Conservation (phyloP, 1,140 invertebrate species). For the Homarus americanus region DNA sequence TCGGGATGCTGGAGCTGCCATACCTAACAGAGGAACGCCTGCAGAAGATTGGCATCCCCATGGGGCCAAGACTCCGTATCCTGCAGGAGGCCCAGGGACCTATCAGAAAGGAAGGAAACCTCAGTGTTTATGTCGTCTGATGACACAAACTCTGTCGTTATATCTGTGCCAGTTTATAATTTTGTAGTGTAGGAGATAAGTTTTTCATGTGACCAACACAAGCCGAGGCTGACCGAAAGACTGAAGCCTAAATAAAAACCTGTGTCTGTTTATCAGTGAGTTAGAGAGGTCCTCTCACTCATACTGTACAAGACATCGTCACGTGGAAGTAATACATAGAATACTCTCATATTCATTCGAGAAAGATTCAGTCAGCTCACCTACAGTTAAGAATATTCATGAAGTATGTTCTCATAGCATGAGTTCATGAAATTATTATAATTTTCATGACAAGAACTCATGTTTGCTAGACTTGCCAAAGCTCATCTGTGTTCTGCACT, state of each 20-base stretch:
- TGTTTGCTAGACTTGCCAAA: slow-evolving; percentile 11
- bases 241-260: not conserved
- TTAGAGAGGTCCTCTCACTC: not conserved
- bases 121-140: slow-evolving; percentile 80
- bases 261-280: not conserved
- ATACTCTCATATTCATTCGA: not conserved
- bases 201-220: not conserved
- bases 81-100: slow-evolving; percentile 89
- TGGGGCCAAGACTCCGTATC: slow-evolving; percentile 92
- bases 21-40: slow-evolving; percentile 94
- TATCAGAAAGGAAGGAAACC: slow-evolving; percentile 78
- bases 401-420: not conserved
- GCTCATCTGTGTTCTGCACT: not conserved
- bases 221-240: not conserved
- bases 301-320: not conserved
- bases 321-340: not conserved
- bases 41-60: slow-evolving; percentile 91
- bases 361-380: not conserved
- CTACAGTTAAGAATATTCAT: not conserved
- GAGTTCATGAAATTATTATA: not conserved
- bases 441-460: not conserved
- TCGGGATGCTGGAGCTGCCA: slow-evolving; percentile 94
- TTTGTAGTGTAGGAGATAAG: not conserved
- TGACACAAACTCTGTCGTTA: not conserved
- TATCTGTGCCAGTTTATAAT: not conserved